These are phyloP conservation scores for Mylabris phalerata DNA, from an alignment of 1,140 invertebrate species.

Conservation along the genomic window DNA sequence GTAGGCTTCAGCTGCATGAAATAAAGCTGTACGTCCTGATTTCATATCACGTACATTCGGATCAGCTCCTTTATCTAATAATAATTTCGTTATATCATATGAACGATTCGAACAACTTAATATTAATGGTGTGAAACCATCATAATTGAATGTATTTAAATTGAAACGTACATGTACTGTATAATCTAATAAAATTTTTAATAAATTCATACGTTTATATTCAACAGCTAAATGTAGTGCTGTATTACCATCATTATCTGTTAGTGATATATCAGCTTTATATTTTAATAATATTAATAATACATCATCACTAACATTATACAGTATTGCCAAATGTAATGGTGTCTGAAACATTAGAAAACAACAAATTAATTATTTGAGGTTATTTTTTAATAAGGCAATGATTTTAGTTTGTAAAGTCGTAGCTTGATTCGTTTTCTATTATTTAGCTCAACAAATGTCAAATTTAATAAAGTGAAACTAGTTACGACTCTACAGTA, in stretches of 20 bases:
- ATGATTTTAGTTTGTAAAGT: too few relatives aligned
- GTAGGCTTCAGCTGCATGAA: constrained; percentile 33
- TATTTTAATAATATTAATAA: constrained; percentile 23
- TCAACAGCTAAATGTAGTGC: constrained; percentile 28
- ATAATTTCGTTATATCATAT: constrained; percentile 20
- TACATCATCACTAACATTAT: constrained; percentile 19
- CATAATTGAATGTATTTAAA: constrained; percentile 20
- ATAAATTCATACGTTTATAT: constrained; percentile 13
- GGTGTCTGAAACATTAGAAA: constrained; percentile 25
- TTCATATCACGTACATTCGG: constrained; percentile 32
- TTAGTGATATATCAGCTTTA: constrained; percentile 21
- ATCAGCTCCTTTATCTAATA: constrained; percentile 22
- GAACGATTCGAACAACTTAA: constrained; percentile 25
- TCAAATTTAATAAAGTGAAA: too few relatives aligned
- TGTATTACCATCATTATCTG: constrained; percentile 33
- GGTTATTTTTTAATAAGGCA: too few relatives aligned
- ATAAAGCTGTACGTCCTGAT: constrained; percentile 33
- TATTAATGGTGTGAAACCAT: constrained; percentile 35
- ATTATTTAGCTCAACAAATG: too few relatives aligned
- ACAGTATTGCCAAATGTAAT: constrained; percentile 29
- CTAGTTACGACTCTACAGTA: too few relatives aligned
- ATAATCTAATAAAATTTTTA: constrained; percentile 19
- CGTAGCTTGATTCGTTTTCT: too few relatives aligned
- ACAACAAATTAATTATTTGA: neutral
- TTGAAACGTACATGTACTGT: constrained; percentile 1